Base-by-base conservation (phyloP, 2,888 invertebrate species). In the Cheilosia soror region DNA sequence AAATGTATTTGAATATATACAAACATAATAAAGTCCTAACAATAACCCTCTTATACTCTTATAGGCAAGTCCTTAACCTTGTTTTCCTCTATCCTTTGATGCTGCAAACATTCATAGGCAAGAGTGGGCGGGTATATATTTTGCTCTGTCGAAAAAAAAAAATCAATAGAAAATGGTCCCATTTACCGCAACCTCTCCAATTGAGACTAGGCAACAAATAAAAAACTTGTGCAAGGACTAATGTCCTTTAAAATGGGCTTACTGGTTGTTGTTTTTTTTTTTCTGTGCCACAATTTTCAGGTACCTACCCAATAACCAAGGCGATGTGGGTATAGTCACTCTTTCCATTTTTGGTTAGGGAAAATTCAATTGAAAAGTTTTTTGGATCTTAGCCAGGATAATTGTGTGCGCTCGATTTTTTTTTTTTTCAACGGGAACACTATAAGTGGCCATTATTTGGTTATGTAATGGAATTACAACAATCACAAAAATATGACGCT, bases 51-150 rank as follows among this genome's bases (percentile, higher is more conserved):
- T 80, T 76, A 84, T 55, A 65, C 80, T 80, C 60, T 80, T 76
- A 84, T 55, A 65, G 69, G 11, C 65, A 60, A 80, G 84, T 80
- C 80, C 80, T 83, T 83, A 78, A 83, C 82, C 82, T 78, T 78
- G 72, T 78, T 78, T 66, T 60, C 33, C 31, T 37, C 9, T 53
- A 20, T 42, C 47, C 9, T 51, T n/a, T 15, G 11, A 29, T 37
- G 29, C n/a, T 20, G 31, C 31, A 15, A 29, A 20, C 29, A 33
- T 37, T 15, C 6, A 15, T 37, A 5, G 3, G 15, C 20, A 1
- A 9, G 1, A 0, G 27, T 42, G 29, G 58, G 33, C n/a, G n/a
- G 37, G n/a, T 53, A 42, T 60, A 15, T 2, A 15, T 55, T 11
- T 27, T 40, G 20, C 37, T 57, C 47, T 57, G 11, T 51, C 37